Evolutionary conservation across 2,113 vertebrate species (phyloP).

Genomic region (Dromiciops gliroides): DNA sequence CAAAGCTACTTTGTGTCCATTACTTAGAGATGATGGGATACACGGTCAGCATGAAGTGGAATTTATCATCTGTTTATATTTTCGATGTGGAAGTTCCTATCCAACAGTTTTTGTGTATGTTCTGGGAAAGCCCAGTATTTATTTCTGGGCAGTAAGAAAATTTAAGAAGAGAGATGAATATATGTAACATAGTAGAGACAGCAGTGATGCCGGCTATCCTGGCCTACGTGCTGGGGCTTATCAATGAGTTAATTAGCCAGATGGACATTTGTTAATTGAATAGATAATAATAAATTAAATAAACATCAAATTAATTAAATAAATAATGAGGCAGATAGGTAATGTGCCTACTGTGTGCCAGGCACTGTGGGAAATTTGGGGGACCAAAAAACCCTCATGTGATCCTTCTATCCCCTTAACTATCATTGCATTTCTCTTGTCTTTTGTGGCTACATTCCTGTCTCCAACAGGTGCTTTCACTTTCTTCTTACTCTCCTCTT

Average conservation of each 20-base stretch:
- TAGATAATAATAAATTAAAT: background rate
- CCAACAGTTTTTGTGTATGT: conserved; percentile 67
- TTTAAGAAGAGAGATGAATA: background rate
- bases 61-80: conserved; percentile 69
- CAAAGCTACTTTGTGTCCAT: conserved; percentile 66
- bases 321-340: background rate
- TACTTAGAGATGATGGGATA: conserved; percentile 71
- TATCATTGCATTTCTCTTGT: background rate
- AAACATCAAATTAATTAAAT: background rate
- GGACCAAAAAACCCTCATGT: background rate
- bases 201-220: background rate
- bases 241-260: background rate
- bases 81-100: conserved; percentile 54
- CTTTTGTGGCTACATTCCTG: background rate
- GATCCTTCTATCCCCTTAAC: background rate
- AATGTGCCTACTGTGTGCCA: background rate
- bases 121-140: conserved; percentile 51
- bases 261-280: background rate
- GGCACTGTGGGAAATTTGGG: background rate
- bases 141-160: conserved; percentile 9
- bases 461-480: background rate
- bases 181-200: background rate
- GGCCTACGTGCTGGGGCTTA: background rate
- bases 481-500: background rate
- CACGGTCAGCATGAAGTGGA: conserved; percentile 67